Evolutionary conservation across 1,140 invertebrate species (phyloP).

Genomic region (Lepidotrigona ventralis): DNA sequence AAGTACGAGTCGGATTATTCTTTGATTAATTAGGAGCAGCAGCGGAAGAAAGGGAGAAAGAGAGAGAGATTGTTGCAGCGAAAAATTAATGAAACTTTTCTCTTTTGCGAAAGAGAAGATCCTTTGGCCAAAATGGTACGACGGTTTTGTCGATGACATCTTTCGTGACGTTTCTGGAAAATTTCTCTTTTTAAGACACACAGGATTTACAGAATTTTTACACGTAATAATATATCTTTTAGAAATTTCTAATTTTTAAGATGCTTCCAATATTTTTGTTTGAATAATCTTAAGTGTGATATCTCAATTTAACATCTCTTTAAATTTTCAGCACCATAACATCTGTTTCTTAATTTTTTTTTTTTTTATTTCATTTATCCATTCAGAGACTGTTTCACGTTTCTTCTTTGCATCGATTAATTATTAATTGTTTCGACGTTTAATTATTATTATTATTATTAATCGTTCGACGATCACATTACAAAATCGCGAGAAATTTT

Average conservation of each 20-base stretch:
- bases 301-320: not conserved
- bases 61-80: not conserved
- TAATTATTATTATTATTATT: too few relatives aligned
- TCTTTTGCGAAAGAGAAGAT: not conserved
- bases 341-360: not conserved
- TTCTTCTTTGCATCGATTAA: not conserved
- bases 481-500: not conserved
- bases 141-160: not conserved
- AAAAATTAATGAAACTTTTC: not conserved
- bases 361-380: not conserved
- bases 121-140: too few relatives aligned
- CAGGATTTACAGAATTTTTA: too few relatives aligned
- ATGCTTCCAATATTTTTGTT: not conserved
- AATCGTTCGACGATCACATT: not conserved
- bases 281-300: not conserved
- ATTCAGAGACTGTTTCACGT: not conserved
- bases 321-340: not conserved
- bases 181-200: not conserved
- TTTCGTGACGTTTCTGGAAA: not conserved
- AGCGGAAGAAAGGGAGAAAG: not conserved
- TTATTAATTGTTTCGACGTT: not conserved
- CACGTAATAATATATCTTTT: not conserved
- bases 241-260: not conserved
- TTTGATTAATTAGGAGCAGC: conserved; percentile 13
- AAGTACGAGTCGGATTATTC: conserved; percentile 52